phyloP scores from a whole-genome alignment of 2,797 vertebrate genomes.

The Saxicola maurus region DNA sequence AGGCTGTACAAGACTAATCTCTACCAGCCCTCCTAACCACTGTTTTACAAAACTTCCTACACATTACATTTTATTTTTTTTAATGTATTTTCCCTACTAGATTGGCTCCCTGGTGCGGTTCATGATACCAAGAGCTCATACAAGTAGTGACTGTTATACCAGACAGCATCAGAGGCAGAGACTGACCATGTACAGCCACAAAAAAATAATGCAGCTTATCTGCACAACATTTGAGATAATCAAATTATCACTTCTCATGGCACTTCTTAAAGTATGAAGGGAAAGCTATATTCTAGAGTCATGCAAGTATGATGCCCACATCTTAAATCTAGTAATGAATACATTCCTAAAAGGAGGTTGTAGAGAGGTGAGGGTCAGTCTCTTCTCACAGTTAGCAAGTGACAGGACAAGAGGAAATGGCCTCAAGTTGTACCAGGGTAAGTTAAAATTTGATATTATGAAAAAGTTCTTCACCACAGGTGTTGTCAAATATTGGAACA shows the following conservation, averaged over 20 bases:
- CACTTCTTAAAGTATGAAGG: background rate
- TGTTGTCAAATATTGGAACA: background rate
- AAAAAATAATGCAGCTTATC: background rate
- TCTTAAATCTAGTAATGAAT: background rate
- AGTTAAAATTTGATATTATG: background rate
- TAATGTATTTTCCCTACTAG: background rate
- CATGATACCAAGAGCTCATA: background rate
- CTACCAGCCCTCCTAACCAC: background rate
- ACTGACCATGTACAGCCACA: background rate
- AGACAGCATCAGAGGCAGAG: background rate
- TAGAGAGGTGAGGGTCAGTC: background rate
- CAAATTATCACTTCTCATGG: background rate
- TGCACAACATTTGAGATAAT: background rate
- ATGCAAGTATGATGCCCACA: background rate
- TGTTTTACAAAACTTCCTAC: background rate
- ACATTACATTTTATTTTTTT: background rate
- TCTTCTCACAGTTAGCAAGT: background rate
- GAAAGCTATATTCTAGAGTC: background rate
- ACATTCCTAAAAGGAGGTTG: background rate
- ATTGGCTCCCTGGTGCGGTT: background rate
- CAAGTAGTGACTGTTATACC: background rate
- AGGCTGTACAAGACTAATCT: background rate
- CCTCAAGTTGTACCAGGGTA: background rate
- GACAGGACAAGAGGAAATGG: background rate
- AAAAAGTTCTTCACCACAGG: background rate